phyloP scores from a whole-genome alignment of 2,888 invertebrate species.

The Tinea pellionella region DNA sequence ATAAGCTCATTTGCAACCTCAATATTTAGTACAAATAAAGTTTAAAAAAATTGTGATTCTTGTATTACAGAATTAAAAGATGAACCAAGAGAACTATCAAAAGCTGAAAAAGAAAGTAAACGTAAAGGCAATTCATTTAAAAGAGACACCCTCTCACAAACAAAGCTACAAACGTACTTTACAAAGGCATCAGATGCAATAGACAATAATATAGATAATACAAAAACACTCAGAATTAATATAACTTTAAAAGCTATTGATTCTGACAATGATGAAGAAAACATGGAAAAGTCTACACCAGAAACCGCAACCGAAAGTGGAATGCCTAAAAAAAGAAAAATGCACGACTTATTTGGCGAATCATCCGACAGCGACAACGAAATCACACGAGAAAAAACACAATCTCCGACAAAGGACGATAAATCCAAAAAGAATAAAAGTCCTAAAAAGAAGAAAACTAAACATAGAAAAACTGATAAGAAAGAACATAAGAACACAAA shows the following conservation, averaged over 20 bases:
- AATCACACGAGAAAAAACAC: conserved; percentile 23
- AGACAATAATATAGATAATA: conserved; percentile 21
- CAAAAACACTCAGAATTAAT: conserved; percentile 48
- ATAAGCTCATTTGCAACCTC: too few relatives aligned
- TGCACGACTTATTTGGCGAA: conserved; percentile 64
- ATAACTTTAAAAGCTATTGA: conserved; percentile 54
- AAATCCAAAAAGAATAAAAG: background rate
- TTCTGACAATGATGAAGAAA: conserved; percentile 25
- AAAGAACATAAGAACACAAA: background rate
- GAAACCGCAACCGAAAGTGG: conserved; percentile 26
- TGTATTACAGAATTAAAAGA: conserved; percentile 24
- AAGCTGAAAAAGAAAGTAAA: conserved; percentile 54
- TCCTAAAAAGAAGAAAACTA: background rate
- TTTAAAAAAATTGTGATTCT: too few relatives aligned
- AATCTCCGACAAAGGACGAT: conserved; percentile 18
- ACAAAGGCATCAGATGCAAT: conserved; percentile 36
- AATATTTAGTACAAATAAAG: too few relatives aligned
- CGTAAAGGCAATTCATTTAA: conserved; percentile 59
- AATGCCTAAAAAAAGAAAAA: conserved; percentile 47
- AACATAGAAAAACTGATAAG: background rate
- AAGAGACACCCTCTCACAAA: conserved; percentile 59
- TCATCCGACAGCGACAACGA: conserved; percentile 55
- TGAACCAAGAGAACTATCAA: conserved; percentile 38
- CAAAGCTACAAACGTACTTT: conserved; percentile 54
- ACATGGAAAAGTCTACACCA: conserved; percentile 22